Evolutionary conservation across 2,113 vertebrate genomes (phyloP).

Genomic region (Narcine bancroftii): DNA sequence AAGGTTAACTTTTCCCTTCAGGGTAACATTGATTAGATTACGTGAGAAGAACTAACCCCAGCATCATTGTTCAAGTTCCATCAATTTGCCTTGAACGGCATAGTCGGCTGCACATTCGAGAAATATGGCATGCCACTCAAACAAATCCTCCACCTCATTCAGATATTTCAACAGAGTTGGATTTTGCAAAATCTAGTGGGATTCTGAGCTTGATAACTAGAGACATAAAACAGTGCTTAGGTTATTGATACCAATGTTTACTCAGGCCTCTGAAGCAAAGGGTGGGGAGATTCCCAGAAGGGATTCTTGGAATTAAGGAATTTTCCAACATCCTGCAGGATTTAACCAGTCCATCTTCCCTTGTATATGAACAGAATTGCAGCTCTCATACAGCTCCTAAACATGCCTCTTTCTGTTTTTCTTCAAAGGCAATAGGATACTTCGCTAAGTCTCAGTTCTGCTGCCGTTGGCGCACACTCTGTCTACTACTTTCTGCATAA

Average conservation of each 20-base stretch:
- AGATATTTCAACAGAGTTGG: not conserved
- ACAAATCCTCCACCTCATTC: not conserved
- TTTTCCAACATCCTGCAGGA: not conserved
- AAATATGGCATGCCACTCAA: not conserved
- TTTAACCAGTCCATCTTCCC: not conserved
- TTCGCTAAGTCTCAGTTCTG: not conserved
- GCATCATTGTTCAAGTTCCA: not conserved
- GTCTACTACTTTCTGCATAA: not conserved
- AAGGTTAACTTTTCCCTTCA: not conserved
- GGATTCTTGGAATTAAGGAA: not conserved
- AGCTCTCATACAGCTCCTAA: not conserved
- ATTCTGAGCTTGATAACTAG: not conserved
- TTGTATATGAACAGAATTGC: not conserved
- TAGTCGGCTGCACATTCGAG: slow-evolving; percentile 7
- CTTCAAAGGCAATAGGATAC: not conserved
- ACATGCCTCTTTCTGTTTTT: not conserved
- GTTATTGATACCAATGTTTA: not conserved
- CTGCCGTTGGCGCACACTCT: not conserved
- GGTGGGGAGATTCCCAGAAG: not conserved
- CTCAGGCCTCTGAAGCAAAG: not conserved
- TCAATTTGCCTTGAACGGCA: slow-evolving; percentile 16
- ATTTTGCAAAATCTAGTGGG: not conserved
- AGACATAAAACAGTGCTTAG: not conserved
- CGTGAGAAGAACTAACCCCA: not conserved
- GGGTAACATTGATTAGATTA: not conserved